Percentiles rank a stretch among this genome's conserved stretches.
phyloP scores from a whole-genome alignment of 2,797 vertebrate species.

The Siniperca scherzeri region DNA sequence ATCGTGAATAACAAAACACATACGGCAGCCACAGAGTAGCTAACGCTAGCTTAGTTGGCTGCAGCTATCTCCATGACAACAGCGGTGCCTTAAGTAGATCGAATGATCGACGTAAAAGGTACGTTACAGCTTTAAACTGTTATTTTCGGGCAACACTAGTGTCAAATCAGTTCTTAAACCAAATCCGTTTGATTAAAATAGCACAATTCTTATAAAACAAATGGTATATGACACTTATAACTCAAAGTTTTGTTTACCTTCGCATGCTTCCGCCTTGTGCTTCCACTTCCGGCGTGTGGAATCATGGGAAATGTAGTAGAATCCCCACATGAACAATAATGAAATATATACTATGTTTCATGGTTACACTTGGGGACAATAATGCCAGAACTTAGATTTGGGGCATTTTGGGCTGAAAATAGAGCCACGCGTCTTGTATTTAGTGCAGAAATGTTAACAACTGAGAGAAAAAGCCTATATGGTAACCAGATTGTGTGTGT shows the following conservation, averaged over 20 bases:
- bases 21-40: background rate
- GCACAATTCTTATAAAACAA: accelerated
- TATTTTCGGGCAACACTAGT: accelerated
- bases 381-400: accelerated
- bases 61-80: constrained; percentile 62
- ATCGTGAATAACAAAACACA: background rate
- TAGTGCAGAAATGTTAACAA: background rate
- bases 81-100: background rate
- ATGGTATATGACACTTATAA: accelerated
- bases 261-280: constrained; percentile 71
- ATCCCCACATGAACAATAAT: accelerated
- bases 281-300: constrained; percentile 50
- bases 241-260: constrained; percentile 71
- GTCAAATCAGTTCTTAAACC: accelerated
- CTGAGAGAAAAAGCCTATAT: background rate
- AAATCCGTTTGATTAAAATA: accelerated
- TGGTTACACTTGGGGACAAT: background rate
- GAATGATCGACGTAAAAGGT: background rate
- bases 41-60: constrained; percentile 33
- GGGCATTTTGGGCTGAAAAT: accelerated
- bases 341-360: background rate
- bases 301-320: constrained; percentile 82
- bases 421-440: accelerated
- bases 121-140: background rate
- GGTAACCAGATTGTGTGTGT: background rate